These are phyloP conservation scores for Coryphaenoides rupestris DNA, from an alignment of 2,113 vertebrate genomes.

Conservation along the genomic window DNA sequence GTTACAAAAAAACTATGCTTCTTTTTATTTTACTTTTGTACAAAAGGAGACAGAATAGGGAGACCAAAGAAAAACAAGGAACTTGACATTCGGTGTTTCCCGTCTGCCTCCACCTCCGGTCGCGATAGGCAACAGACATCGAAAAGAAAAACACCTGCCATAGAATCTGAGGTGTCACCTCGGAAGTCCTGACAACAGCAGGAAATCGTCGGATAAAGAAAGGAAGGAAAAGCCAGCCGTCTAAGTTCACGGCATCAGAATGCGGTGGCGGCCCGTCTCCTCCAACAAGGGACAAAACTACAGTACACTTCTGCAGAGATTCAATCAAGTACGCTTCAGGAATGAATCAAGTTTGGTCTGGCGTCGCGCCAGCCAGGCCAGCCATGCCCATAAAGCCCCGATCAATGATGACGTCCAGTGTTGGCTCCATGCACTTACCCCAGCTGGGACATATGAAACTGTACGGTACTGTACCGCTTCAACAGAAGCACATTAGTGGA, in stretches of 20 bases:
- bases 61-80: conserved; percentile 21
- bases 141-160: conserved; percentile 61
- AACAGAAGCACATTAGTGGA: conserved; percentile 22
- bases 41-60: conserved; percentile 30
- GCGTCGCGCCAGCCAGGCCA: conserved; percentile 46
- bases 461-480: conserved; percentile 24
- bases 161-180: conserved; percentile 28
- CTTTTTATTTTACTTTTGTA: not conserved
- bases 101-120: conserved; percentile 53
- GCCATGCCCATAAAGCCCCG: conserved; percentile 47
- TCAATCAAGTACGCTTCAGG: conserved; percentile 63
- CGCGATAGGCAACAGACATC: conserved; percentile 73
- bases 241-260: conserved; percentile 35
- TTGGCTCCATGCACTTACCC: conserved; percentile 37
- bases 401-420: conserved; percentile 61
- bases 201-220: conserved; percentile 44
- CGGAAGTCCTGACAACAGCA: conserved; percentile 52
- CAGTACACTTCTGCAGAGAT: conserved; percentile 32
- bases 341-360: conserved; percentile 62
- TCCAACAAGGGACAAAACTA: conserved; percentile 19
- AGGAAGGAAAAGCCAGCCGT: conserved; percentile 31
- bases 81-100: conserved; percentile 58
- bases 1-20: conserved; percentile 40
- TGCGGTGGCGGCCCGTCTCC: conserved; percentile 35
- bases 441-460: conserved; percentile 16